Conservation (phyloP, 1,140 invertebrate species). For the Cotesia typhae region DNA sequence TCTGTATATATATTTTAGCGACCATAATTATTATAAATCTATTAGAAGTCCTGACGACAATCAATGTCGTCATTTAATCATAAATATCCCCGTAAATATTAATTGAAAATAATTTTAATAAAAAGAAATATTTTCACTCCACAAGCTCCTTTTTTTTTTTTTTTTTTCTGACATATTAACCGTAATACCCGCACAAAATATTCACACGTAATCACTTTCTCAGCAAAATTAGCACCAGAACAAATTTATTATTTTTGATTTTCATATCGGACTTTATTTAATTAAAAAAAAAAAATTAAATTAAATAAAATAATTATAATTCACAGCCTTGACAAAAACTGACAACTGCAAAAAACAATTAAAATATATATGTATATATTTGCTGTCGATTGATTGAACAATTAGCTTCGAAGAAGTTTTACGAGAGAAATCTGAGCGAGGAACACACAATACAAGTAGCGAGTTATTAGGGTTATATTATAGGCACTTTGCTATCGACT, state of each 20-base stretch:
- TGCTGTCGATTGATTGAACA: background rate
- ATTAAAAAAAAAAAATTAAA: too few species aligned
- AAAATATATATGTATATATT: too few species aligned
- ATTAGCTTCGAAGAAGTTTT: conserved; percentile 21
- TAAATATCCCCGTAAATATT: conserved; percentile 12
- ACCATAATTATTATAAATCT: background rate
- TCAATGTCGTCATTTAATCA: conserved; percentile 13
- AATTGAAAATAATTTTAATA: background rate
- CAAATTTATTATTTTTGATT: background rate
- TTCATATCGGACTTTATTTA: too few species aligned
- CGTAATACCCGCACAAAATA: conserved; percentile 9
- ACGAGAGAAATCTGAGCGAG: conserved; percentile 43
- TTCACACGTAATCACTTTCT: conserved; percentile 1
- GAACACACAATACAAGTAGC: conserved; percentile 50
- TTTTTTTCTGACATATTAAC: conserved; percentile 7
- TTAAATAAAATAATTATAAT: too few species aligned
- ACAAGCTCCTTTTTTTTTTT: conserved; percentile 25
- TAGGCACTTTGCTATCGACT: conserved; percentile 63
- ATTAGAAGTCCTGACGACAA: background rate
- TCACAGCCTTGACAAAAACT: too few species aligned
- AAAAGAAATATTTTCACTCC: conserved; percentile 2
- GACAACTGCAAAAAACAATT: background rate
- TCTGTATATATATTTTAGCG: conserved; percentile 21
- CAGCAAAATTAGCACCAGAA: background rate
- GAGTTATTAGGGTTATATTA: conserved; percentile 50